Conservation (phyloP, 1,140 invertebrate genomes). For the Apis cerana region DNA sequence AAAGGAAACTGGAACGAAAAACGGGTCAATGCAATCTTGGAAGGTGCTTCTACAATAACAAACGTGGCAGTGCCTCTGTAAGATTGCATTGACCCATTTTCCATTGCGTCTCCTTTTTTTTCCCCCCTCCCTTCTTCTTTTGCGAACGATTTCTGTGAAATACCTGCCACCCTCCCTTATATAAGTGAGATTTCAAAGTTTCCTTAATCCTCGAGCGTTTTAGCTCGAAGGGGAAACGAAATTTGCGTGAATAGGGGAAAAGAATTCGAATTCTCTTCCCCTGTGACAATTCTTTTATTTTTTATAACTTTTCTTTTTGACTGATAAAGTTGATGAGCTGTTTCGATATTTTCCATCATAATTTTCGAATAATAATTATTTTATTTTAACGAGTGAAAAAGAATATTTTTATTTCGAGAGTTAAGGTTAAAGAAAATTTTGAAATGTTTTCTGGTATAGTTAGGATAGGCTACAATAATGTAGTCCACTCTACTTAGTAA, state of each 20-base stretch:
- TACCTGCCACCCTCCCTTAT: not conserved
- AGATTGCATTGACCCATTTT: slow-evolving; percentile 46
- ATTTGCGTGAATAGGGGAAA: not conserved
- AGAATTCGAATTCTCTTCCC: not conserved
- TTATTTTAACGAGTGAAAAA: not conserved
- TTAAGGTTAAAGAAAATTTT: not conserved
- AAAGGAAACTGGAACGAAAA: slow-evolving; percentile 17
- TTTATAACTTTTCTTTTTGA: not conserved
- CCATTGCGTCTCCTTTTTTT: slow-evolving; percentile 7
- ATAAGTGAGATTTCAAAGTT: not conserved
- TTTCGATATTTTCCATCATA: not conserved
- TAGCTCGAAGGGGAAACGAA: not conserved
- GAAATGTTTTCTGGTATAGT: not conserved
- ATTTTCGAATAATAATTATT: not conserved
- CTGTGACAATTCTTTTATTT: not conserved
- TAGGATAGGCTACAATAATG: not conserved
- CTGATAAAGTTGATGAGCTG: not conserved
- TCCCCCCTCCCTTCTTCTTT: not conserved
- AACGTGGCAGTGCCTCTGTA: slow-evolving; percentile 29
- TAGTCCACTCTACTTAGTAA: not conserved
- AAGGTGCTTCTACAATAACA: slow-evolving; percentile 38
- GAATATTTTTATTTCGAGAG: not conserved
- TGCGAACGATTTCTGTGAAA: not conserved
- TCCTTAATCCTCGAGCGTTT: not conserved
- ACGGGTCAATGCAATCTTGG: slow-evolving; percentile 41